Conservation (phyloP, 2,888 invertebrate species). For the Diaphora mendica region DNA sequence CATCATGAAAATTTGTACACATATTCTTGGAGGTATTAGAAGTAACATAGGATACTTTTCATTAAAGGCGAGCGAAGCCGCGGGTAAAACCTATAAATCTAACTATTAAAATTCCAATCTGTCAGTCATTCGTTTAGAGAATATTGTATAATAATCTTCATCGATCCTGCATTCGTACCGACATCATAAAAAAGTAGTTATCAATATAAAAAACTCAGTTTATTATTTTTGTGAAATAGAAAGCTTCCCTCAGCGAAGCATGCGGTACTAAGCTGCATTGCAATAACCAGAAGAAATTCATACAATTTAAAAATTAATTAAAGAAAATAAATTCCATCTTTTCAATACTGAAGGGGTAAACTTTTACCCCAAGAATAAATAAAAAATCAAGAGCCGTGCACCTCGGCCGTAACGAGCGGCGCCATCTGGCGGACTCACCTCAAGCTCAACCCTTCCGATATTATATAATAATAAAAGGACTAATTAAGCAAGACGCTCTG, state of each 20-base stretch:
- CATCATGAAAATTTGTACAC: too few species aligned
- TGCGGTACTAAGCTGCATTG: not conserved
- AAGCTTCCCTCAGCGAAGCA: not conserved
- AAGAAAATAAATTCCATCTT: constrained; percentile 43
- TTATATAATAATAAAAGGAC: constrained; percentile 86
- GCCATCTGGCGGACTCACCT: constrained; percentile 70
- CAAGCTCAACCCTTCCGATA: constrained; percentile 84
- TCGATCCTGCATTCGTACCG: not conserved
- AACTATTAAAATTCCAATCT: not conserved
- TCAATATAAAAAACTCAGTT: not conserved
- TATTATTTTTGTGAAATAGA: not conserved
- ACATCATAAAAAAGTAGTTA: not conserved
- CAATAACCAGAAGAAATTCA: constrained; percentile 1
- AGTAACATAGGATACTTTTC: too few species aligned
- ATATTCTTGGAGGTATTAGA: too few species aligned
- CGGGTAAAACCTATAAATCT: too few species aligned
- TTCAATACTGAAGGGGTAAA: constrained; percentile 42
- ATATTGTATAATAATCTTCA: too few species aligned
- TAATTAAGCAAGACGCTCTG: constrained; percentile 84
- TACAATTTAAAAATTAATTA: constrained; percentile 45
- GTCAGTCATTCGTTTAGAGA: not conserved
- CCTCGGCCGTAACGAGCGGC: constrained; percentile 46
- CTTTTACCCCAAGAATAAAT: constrained; percentile 47
- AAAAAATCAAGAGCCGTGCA: constrained; percentile 38
- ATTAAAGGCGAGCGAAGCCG: too few species aligned